Evolutionary conservation across 2,113 vertebrate genomes (phyloP).

Genomic region (Plectropomus leopardus): DNA sequence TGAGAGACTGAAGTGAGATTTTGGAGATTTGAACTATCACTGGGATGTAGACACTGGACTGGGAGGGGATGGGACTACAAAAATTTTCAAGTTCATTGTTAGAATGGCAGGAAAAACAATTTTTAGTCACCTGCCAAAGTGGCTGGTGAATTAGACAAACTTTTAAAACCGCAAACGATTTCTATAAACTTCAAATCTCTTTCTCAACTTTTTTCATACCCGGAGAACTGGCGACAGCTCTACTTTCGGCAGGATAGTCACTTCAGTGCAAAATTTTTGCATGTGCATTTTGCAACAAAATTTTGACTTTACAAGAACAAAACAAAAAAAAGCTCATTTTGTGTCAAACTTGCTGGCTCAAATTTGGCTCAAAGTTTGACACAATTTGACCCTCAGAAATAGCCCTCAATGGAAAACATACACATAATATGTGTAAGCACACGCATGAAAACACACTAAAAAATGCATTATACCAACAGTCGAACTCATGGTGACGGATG

Average conservation of each 20-base stretch:
- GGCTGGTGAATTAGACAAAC: conserved; percentile 61
- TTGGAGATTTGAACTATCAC: conserved; percentile 46
- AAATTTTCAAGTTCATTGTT: conserved; percentile 56
- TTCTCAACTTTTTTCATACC: conserved; percentile 13
- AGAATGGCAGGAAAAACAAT: conserved; percentile 62
- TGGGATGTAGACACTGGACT: conserved; percentile 29
- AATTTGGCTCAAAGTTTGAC: conserved; percentile 49
- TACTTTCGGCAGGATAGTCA: conserved; percentile 53
- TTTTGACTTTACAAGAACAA: conserved; percentile 44
- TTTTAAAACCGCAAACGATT: conserved; percentile 50
- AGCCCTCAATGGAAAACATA: conserved; percentile 72
- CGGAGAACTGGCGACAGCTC: conserved; percentile 36
- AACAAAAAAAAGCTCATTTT: conserved; percentile 35
- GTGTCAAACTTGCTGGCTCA: conserved; percentile 58
- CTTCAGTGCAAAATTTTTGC: conserved; percentile 76
- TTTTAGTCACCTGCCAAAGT: conserved; percentile 51
- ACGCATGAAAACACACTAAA: conserved; percentile 30
- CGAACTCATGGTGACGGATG: conserved; percentile 42
- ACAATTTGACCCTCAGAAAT: conserved; percentile 63
- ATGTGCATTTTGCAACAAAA: conserved; percentile 75
- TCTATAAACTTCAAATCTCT: conserved; percentile 42
- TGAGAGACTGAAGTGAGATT: conserved; percentile 42
- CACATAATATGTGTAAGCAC: conserved; percentile 31
- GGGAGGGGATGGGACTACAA: conserved; percentile 48
- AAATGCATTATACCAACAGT: conserved; percentile 47